phyloP scores from a whole-genome alignment of 2,797 vertebrate genomes.

The Lepus oiostolus region DNA sequence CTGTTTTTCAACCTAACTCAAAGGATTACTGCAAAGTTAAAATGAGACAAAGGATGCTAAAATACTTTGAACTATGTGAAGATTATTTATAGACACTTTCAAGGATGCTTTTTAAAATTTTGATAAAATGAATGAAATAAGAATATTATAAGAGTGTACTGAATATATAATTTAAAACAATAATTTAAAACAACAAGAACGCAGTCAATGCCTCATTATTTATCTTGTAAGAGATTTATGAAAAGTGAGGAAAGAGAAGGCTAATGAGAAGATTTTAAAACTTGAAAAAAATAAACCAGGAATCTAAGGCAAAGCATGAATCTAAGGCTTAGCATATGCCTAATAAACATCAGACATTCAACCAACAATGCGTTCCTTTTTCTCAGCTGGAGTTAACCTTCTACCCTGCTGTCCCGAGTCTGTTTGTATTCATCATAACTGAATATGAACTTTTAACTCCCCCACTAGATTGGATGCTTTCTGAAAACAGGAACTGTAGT shows the following conservation, averaged over 20 bases:
- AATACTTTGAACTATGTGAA: neutral
- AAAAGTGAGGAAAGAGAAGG: neutral
- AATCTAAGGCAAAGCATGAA: neutral
- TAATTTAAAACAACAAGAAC: neutral
- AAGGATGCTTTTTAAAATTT: neutral
- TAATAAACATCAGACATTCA: neutral
- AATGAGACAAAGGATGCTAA: neutral
- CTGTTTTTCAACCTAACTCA: neutral
- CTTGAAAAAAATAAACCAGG: neutral
- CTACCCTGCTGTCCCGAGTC: neutral
- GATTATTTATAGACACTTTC: neutral
- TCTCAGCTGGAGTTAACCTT: neutral
- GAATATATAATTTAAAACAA: conserved; percentile 15
- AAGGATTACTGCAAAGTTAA: neutral
- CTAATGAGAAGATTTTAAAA: neutral
- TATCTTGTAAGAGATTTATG: neutral
- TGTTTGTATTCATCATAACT: neutral
- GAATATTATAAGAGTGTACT: neutral
- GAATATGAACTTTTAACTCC: too few species aligned
- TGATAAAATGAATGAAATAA: neutral
- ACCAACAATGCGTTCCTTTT: neutral
- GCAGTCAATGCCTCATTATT: neutral
- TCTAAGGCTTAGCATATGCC: neutral
- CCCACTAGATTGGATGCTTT: neutral
- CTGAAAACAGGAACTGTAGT: neutral